Percentiles rank a stretch among this genome's conserved stretches.
These are phyloP conservation scores for Parthenolecanium corni DNA, from an alignment of 2,888 invertebrate species.

Conservation along the genomic window DNA sequence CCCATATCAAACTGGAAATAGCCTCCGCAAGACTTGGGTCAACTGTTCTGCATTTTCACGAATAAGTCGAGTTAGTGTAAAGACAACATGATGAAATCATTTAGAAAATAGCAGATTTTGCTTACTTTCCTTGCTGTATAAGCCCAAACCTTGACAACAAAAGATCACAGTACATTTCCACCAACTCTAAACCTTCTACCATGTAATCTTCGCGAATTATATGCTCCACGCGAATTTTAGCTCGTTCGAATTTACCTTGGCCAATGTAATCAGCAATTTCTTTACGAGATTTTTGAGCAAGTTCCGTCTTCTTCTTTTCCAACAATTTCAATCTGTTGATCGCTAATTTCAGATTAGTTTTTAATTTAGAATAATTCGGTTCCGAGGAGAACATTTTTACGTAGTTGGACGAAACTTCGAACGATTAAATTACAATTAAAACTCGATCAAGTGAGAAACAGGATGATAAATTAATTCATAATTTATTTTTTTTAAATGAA, in stretches of 20 bases:
- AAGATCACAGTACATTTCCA: slow-evolving; percentile 99
- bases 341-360: slow-evolving; percentile 86
- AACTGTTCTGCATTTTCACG: slow-evolving; percentile 18
- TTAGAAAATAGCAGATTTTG: slow-evolving; percentile 11
- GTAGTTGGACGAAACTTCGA: neutral
- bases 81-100: neutral
- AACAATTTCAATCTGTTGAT: slow-evolving; percentile 87
- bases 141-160: slow-evolving; percentile 91
- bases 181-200: slow-evolving; percentile 97
- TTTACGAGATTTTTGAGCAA: slow-evolving; percentile 87
- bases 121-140: slow-evolving; percentile 88
- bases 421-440: neutral
- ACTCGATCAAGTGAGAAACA: neutral
- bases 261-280: slow-evolving; percentile 95
- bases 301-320: slow-evolving; percentile 95
- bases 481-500: no score
- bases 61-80: neutral
- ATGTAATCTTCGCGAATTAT: slow-evolving; percentile 98
- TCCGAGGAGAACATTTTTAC: slow-evolving; percentile 74
- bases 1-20: slow-evolving; percentile 94
- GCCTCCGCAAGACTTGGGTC: slow-evolving; percentile 90
- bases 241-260: slow-evolving; percentile 73
- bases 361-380: slow-evolving; percentile 88
- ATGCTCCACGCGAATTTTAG: slow-evolving; percentile 94
- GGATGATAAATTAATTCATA: no score